Evolutionary conservation across 2,797 vertebrate genomes (phyloP), one percentile per base, ranked within the genome.

Genomic region (Astyanax mexicanus): DNA sequence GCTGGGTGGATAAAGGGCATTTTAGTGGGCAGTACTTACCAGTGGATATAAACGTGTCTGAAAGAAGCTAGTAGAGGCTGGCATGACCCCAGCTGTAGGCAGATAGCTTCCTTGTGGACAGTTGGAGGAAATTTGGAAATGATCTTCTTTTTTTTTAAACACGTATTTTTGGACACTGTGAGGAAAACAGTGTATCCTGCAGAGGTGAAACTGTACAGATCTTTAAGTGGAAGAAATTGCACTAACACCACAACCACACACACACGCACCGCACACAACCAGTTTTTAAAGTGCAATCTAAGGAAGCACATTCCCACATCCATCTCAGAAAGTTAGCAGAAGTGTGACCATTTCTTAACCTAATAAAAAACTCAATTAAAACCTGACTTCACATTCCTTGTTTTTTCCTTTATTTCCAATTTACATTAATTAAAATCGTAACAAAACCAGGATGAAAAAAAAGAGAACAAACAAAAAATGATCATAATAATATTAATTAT

Each of bases 401-500:
- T 85, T 92, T 93, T 91, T 92, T 87, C 86, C 91, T 94, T 94
- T 93, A 92, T 94, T 95, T 95, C 90, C 92, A 94, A 94, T 94
- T 93, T 94, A 94, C 93, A 94, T 93, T 90, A 93, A 90, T 93
- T 91, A 90, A 91, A 92, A 90, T 90, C 90, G 89, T 93, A 91
- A 92, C 92, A 93, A 94, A 92, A 93, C 84, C 86, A 92, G 83
- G 78, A 80, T 72, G 76, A 75, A 90, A 91, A 89, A 76, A 71
- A 79, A 78, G 75, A 85, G 78, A 37, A 80, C 74, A 79, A 86
- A 90, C 91, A 90, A 90, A 90, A 78, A 86, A 86, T 87, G 84
- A 87, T 87, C 88, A 90, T 93, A 90, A 93, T 93, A 93, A 92
- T 93, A 92, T 90, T 88, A 91, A 86, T 92, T 90, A 84, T 84